Conservation (phyloP, 2,113 vertebrate species). For the Xenopus tropicalis region UCB_Xtro_10.0 CM004443.2:39380501-39381000, state of each 20-base stretch:
- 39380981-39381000: neutral
- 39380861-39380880: too few species aligned
- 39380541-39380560: neutral
- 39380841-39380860: neutral
- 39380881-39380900: too few species aligned
- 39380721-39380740: conserved; percentile 27
- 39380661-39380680: neutral
- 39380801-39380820: neutral
- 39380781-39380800: neutral
- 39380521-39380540: neutral
- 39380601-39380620: neutral
- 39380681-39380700: neutral
- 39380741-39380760: conserved; percentile 3
- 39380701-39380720: conserved; percentile 12
- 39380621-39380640: neutral
- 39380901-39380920: too few species aligned
- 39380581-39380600: conserved; percentile 29
- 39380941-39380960: too few species aligned
- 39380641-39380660: neutral
- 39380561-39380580: conserved; percentile 13
- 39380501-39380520: neutral
- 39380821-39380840: neutral
- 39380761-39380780: neutral
- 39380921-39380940: too few species aligned
- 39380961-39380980: too few species aligned